Evolutionary conservation across 1,140 invertebrate genomes (phyloP), one percentile per base, ranked within the genome.

Genomic region (Lineus longissimus): DNA sequence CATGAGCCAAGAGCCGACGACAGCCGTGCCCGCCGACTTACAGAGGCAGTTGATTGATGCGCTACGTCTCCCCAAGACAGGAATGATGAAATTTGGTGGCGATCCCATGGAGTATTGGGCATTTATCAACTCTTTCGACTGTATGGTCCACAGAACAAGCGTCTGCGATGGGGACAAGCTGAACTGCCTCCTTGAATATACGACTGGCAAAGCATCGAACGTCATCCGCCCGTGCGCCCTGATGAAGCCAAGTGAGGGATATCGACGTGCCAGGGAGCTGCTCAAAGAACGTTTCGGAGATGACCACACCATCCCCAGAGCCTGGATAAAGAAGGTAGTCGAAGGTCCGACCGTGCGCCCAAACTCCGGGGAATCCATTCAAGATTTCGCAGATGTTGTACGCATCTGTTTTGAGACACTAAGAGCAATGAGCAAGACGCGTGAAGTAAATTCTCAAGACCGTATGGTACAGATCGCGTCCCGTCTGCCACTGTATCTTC

Each of bases 211-310:
- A 27, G 47, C 25, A 27, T 23, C n/a, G n/a, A 27, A 51, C 19
- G n/a, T 51, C 9, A 27, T 51, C 9, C 47, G 47, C 9, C n/a
- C 19, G 6, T 51, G 47, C n/a, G 25, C 25, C 4, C 19, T 23
- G 47, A 19, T 23, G 25, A 6, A 19, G n/a, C 47, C 47, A n/a
- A 27, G n/a, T 6, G 25, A 23, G 9, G 47, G 47, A 4, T 51
- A 51, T n/a, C 4, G 6, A 4, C 19, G 25, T 19, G 47, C 47
- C 4, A 51, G 25, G n/a, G 19, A 27, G n/a, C 25, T 51, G 47
- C 25, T 51, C 19, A 51, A 51, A 51, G 47, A 51, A 51, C 47
- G 25, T n/a, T 51, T 23, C 47, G 47, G 47, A 23, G 25, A 51
- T n/a, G 25, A 51, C 25, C 25, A 51, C n/a, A 51, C 25, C 4